Conservation (phyloP, 2,888 invertebrate species). For the Ditylenchus weischeri region DNA sequence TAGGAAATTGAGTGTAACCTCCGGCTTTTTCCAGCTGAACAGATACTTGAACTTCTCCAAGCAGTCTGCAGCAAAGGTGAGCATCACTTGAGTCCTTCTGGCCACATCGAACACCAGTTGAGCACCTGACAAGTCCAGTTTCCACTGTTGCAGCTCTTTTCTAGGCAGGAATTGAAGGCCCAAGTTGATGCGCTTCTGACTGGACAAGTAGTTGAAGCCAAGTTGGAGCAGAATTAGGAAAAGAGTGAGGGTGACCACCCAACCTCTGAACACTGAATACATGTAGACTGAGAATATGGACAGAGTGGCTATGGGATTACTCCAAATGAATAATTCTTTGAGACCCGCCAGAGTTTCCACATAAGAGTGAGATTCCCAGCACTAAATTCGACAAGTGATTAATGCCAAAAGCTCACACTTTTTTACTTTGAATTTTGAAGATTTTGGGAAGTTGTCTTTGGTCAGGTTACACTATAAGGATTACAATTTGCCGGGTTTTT, state of each 20-base stretch:
- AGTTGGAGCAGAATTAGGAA: slow-evolving; percentile 59
- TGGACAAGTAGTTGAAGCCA: slow-evolving; percentile 59
- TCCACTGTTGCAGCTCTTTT: slow-evolving; percentile 40
- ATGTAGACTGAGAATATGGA: slow-evolving; percentile 57
- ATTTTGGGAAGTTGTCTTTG: no score
- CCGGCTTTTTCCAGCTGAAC: slow-evolving; percentile 60
- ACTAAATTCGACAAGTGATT: slow-evolving; percentile 35
- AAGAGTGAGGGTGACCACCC: slow-evolving; percentile 59
- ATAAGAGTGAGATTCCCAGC: slow-evolving; percentile 46
- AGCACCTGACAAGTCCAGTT: slow-evolving; percentile 48
- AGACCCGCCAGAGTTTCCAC: slow-evolving; percentile 47
- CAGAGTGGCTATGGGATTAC: slow-evolving; percentile 47
- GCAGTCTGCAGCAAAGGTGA: slow-evolving; percentile 47
- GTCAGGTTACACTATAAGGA: no score
- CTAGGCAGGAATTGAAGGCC: slow-evolving; percentile 50
- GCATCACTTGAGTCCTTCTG: slow-evolving; percentile 60
- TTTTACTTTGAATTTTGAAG: no score
- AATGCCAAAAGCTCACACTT: no score
- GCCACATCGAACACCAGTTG: slow-evolving; percentile 62
- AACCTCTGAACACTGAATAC: slow-evolving; percentile 61
- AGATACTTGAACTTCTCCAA: slow-evolving; percentile 61
- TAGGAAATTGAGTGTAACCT: slow-evolving; percentile 58
- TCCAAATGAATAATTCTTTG: slow-evolving; percentile 51
- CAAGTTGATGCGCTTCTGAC: slow-evolving; percentile 46
- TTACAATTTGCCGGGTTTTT: no score